Percentiles rank a stretch among this genome's conserved stretches.
These are phyloP conservation scores for Falco cherrug DNA, from an alignment of 2,797 vertebrate genomes.

Conservation along the genomic window DNA sequence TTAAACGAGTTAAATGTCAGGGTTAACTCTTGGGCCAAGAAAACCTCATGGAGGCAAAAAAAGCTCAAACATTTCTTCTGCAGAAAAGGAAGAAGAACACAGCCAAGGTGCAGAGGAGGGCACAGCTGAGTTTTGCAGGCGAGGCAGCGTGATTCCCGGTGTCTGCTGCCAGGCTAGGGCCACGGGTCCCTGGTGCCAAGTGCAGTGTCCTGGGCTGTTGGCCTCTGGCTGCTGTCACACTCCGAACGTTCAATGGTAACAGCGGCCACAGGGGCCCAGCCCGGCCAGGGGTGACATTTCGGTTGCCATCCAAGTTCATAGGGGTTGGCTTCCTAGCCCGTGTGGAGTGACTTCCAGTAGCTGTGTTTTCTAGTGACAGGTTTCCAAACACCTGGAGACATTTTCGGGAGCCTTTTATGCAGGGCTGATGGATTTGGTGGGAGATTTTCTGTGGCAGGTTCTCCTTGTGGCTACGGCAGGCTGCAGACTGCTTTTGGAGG, in stretches of 20 bases:
- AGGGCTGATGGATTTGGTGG: neutral
- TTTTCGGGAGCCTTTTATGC: neutral
- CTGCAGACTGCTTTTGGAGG: neutral
- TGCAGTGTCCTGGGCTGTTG: neutral
- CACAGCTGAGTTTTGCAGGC: neutral
- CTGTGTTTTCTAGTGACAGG: neutral
- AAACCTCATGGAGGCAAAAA: neutral
- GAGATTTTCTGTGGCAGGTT: neutral
- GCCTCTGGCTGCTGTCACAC: neutral
- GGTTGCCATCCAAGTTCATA: neutral
- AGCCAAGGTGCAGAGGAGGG: neutral
- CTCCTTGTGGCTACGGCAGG: neutral
- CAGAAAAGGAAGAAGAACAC: neutral
- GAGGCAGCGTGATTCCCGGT: neutral
- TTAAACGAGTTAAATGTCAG: neutral
- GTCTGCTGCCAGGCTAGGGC: neutral
- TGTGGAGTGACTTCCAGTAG: neutral
- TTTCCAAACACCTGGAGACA: neutral
- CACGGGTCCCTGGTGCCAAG: fast-evolving
- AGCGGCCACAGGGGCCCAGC: neutral
- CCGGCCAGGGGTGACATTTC: fast-evolving
- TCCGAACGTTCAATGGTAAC: neutral
- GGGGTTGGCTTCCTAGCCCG: neutral
- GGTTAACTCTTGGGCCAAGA: neutral
- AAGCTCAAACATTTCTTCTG: neutral